phyloP scores from a whole-genome alignment of 2,113 vertebrate species.

The Chamaetylas fuelleborni region DNA sequence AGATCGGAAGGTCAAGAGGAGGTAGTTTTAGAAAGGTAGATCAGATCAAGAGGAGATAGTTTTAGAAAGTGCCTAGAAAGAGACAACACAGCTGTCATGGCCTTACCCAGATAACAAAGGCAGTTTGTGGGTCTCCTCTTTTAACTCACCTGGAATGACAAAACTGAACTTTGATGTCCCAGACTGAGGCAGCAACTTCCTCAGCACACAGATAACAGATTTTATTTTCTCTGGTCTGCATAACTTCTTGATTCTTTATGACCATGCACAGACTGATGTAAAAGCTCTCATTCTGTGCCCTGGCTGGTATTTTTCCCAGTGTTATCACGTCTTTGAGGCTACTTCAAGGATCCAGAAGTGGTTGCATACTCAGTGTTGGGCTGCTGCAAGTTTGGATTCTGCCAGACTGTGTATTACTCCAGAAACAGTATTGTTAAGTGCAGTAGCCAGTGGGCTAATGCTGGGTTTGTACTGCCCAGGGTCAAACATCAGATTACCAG shows the following conservation, averaged over 20 bases:
- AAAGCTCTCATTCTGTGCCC: background rate
- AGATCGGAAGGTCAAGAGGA: background rate
- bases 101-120: background rate
- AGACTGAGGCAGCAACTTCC: background rate
- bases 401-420: background rate
- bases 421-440: background rate
- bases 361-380: background rate
- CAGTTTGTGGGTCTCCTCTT: background rate
- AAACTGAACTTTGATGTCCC: background rate
- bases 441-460: background rate
- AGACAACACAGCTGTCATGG: background rate
- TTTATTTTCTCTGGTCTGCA: background rate
- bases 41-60: background rate
- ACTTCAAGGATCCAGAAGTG: background rate
- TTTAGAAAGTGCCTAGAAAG: background rate
- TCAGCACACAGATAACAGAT: rapidly evolving
- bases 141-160: background rate
- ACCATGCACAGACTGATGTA: background rate
- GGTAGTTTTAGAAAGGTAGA: background rate
- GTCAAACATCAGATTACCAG: background rate
- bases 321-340: background rate
- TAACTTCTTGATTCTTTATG: background rate
- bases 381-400: background rate
- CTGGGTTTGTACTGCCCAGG: background rate
- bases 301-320: background rate